Conservation (phyloP, 2,797 vertebrate species). For the Acomys russatus region DNA sequence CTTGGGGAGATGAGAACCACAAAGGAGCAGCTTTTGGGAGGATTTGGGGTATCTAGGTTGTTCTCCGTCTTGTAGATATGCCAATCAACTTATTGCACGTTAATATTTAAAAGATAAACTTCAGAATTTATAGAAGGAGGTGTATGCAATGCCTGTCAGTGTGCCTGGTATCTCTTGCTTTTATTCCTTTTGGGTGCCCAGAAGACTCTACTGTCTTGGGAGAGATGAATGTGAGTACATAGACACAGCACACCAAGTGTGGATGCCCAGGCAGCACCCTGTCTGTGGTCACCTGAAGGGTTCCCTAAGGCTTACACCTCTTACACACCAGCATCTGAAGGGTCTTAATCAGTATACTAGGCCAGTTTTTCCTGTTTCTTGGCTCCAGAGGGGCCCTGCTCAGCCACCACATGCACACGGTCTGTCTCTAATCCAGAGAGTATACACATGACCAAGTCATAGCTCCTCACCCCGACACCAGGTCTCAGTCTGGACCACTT, state of each 20-base stretch:
- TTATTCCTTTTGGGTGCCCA: not conserved
- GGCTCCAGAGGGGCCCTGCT: not conserved
- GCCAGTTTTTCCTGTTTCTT: not conserved
- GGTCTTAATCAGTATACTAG: not conserved
- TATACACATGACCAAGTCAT: not conserved
- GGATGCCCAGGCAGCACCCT: not conserved
- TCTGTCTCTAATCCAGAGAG: not conserved
- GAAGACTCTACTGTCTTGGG: not conserved
- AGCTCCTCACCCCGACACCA: fast-evolving
- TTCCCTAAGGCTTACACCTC: not conserved
- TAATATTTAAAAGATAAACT: not conserved
- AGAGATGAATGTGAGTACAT: fast-evolving
- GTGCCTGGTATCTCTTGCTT: fast-evolving
- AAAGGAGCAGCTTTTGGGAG: fast-evolving
- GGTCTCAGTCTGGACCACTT: not conserved
- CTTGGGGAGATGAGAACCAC: too few relatives aligned
- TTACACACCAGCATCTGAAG: not conserved
- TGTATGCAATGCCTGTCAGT: fast-evolving
- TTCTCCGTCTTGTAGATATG: not conserved
- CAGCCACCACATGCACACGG: not conserved
- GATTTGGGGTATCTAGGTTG: fast-evolving
- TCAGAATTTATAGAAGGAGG: not conserved
- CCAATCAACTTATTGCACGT: not conserved
- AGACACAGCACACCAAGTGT: too few relatives aligned
- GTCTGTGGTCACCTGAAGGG: not conserved